phyloP scores from a whole-genome alignment of 2,888 invertebrate species.

The Andrena fulva region DNA sequence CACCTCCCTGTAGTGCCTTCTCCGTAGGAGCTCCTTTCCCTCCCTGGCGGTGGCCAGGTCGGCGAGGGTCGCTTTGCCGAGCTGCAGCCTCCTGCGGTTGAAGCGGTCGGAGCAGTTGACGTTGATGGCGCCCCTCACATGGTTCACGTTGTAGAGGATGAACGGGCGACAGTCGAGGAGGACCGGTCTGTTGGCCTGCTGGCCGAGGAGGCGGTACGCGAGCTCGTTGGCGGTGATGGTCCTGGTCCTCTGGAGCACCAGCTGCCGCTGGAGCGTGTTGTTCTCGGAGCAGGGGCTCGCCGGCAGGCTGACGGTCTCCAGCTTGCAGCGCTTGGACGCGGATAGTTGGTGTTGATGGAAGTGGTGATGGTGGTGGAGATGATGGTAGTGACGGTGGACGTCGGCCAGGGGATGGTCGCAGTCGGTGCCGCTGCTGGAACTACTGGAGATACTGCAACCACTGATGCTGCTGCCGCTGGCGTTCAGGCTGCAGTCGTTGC shows the following conservation, averaged over 20 bases:
- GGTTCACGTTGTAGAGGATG: constrained; percentile 89
- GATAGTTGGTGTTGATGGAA: constrained; percentile 68
- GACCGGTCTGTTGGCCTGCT: constrained; percentile 76
- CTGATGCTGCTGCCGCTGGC: constrained; percentile 56
- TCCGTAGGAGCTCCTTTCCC: constrained; percentile 88
- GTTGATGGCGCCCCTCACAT: constrained; percentile 89
- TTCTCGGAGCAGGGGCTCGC: constrained; percentile 87
- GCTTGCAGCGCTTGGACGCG: constrained; percentile 86
- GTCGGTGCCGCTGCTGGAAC: constrained; percentile 56
- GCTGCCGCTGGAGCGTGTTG: constrained; percentile 85
- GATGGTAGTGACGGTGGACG: constrained; percentile 59
- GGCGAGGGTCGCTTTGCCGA: constrained; percentile 88
- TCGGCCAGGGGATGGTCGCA: constrained; percentile 49
- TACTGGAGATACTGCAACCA: constrained; percentile 56
- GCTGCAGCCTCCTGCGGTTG: constrained; percentile 88
- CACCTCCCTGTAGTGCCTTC: constrained; percentile 87
- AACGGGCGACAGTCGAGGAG: constrained; percentile 90
- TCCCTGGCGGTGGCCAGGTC: constrained; percentile 89
- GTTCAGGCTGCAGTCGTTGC: constrained; percentile 52
- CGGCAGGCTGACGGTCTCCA: constrained; percentile 86
- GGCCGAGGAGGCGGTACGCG: constrained; percentile 82
- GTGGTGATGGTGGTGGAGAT: constrained; percentile 67
- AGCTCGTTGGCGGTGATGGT: constrained; percentile 86
- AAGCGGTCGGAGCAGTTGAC: constrained; percentile 90
- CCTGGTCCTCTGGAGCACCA: constrained; percentile 86